These are phyloP conservation scores for Muraenolepis orangiensis DNA, from an alignment of 2,797 vertebrate genomes.

Conservation along the genomic window DNA sequence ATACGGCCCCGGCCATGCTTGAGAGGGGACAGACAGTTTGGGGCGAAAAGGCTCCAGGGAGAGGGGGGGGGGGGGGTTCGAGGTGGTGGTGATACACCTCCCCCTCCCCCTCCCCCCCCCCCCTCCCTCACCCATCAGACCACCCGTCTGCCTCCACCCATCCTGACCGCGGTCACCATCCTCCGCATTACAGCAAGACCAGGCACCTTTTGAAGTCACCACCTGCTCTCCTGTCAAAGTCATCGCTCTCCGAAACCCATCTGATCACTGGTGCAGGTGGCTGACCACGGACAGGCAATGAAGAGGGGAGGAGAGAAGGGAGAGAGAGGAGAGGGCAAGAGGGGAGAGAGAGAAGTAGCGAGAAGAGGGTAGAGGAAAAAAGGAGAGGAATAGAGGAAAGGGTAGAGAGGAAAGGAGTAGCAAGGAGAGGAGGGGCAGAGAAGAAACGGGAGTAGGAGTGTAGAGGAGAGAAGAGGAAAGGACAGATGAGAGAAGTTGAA, in stretches of 20 bases:
- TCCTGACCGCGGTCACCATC: constrained; percentile 16
- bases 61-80: constrained; percentile 20
- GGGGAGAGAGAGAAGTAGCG: no score
- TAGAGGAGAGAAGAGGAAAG: not conserved
- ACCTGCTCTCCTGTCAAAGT: constrained; percentile 54
- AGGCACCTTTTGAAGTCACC: constrained; percentile 46
- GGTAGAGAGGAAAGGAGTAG: not conserved
- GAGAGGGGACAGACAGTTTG: constrained; percentile 46
- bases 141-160: constrained; percentile 15
- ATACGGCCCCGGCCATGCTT: constrained; percentile 31
- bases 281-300: constrained; percentile 43
- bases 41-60: constrained; percentile 20
- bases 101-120: not conserved
- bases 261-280: constrained; percentile 68
- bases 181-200: constrained; percentile 42
- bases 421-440: not conserved
- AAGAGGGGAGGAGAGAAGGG: not conserved
- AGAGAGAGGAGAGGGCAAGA: not conserved
- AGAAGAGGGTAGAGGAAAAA: not conserved
- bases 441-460: not conserved
- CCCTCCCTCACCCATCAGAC: constrained; percentile 7
- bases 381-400: not conserved
- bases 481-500: not conserved
- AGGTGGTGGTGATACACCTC: not conserved
- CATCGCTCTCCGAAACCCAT: constrained; percentile 35